Conservation (phyloP, 2,113 vertebrate genomes). For the Ornithorhynchus anatinus region DNA sequence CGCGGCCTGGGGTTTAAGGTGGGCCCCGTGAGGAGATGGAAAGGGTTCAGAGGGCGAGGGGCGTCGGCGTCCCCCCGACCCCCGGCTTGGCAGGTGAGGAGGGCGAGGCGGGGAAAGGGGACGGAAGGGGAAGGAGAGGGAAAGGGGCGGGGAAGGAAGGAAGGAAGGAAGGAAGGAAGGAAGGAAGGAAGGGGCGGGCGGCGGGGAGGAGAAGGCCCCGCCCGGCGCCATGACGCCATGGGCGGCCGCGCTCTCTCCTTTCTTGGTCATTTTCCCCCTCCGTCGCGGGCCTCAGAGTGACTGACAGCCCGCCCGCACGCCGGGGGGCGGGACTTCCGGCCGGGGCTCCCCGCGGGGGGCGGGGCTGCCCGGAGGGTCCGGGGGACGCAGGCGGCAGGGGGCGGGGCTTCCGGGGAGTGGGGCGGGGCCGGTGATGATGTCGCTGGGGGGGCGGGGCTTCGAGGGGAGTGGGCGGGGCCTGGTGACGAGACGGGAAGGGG, state of each 20-base stretch:
- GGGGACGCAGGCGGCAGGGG: not conserved
- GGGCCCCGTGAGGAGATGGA: not conserved
- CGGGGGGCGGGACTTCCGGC: no score
- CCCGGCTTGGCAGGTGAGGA: not conserved
- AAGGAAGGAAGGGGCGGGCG: not conserved
- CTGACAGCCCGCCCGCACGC: no score
- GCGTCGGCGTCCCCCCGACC: no score
- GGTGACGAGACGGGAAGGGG: not conserved
- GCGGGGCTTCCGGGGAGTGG: not conserved
- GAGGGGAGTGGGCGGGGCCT: not conserved
- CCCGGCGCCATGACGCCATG: no score
- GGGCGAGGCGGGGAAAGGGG: not conserved
- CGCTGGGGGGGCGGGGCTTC: not conserved
- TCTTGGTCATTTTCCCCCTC: no score
- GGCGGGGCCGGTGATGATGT: not conserved
- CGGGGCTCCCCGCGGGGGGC: not conserved
- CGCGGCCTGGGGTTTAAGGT: not conserved
- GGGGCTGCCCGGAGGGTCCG: not conserved
- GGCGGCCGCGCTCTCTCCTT: no score
- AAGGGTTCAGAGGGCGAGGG: not conserved
- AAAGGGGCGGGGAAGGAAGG: not conserved
- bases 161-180: not conserved
- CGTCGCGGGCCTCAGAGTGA: no score
- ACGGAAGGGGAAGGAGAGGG: no score
- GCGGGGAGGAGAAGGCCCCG: not conserved